Conservation (phyloP, 2,797 vertebrate genomes). For the Anguilla obscura region DNA sequence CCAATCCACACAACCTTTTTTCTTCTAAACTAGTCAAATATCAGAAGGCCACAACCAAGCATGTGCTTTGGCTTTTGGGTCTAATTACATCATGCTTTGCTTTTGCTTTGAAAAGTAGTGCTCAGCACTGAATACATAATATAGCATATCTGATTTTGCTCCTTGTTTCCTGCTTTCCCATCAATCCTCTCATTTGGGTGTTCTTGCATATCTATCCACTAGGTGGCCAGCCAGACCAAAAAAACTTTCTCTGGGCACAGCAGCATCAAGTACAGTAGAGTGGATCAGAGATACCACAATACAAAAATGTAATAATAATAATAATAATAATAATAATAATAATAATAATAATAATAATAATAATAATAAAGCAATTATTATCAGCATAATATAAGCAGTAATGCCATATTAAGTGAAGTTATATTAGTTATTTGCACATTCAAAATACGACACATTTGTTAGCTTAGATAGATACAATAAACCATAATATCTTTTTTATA, state of each 20-base stretch:
- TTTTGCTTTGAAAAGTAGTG: background rate
- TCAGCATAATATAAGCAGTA: background rate
- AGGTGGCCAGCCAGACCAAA: conserved; percentile 73
- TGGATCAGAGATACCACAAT: conserved; percentile 35
- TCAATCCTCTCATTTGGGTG: background rate
- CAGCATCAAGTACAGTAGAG: conserved; percentile 32
- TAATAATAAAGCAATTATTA: background rate
- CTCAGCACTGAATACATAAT: background rate
- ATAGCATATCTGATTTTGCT: background rate
- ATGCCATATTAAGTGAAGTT: background rate
- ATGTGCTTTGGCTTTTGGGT: background rate
- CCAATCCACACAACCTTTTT: background rate
- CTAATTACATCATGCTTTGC: background rate
- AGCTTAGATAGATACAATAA: too few species aligned
- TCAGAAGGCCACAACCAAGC: background rate
- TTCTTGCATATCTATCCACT: conserved; percentile 69
- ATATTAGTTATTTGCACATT: background rate
- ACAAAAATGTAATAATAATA: background rate
- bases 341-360: background rate
- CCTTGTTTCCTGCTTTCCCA: background rate
- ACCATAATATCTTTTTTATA: too few species aligned
- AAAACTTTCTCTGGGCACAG: conserved; percentile 48
- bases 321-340: background rate
- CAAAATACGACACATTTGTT: too few species aligned
- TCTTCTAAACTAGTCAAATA: background rate